Conservation (phyloP, 2,113 vertebrate genomes). For the Isichthys henryi region DNA sequence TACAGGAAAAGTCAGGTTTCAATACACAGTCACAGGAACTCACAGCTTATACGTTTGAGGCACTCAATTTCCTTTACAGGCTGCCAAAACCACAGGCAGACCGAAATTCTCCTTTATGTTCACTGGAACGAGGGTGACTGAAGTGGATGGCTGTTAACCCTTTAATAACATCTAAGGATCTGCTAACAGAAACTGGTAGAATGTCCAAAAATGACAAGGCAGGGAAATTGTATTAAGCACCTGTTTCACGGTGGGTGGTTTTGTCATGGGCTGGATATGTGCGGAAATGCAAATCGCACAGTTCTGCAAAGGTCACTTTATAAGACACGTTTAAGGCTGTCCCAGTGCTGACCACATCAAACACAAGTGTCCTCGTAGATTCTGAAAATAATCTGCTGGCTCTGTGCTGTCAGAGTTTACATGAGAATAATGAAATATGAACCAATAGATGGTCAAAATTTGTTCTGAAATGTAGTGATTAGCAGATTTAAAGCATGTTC, state of each 20-base stretch:
- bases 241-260: neutral
- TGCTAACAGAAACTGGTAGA: neutral
- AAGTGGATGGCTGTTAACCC: neutral
- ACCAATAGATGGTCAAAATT: neutral
- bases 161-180: neutral
- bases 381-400: neutral
- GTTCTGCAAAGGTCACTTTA: neutral
- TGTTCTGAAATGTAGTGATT: neutral
- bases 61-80: constrained; percentile 8
- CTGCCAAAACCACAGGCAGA: constrained; percentile 8
- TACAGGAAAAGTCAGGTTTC: constrained; percentile 6
- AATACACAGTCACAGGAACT: constrained; percentile 13
- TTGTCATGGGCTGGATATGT: neutral
- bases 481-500: neutral
- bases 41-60: constrained; percentile 4
- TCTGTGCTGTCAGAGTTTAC: neutral
- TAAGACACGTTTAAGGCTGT: neutral
- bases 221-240: neutral
- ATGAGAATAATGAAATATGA: neutral
- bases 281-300: neutral
- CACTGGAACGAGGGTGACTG: neutral
- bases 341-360: neutral
- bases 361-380: neutral
- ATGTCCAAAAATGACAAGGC: neutral
- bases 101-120: neutral